These are phyloP conservation scores for Agriopis leucophaearia DNA, from an alignment of 2,888 invertebrate species.

Conservation along the genomic window DNA sequence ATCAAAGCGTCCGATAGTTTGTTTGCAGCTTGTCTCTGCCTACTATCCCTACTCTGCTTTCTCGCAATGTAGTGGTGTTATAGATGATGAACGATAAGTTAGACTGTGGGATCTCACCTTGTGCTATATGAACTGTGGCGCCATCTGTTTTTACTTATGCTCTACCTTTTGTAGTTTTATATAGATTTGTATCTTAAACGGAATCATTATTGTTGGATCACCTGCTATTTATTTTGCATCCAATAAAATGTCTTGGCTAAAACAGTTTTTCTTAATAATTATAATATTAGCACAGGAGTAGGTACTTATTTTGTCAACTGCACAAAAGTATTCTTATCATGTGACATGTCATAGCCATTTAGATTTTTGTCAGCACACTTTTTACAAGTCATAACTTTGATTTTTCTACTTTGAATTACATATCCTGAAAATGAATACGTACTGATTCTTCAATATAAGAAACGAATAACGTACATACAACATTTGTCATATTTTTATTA, in stretches of 20 bases:
- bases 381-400: too few relatives aligned
- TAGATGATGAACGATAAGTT: slow-evolving; percentile 77
- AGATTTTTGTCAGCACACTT: too few relatives aligned
- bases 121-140: slow-evolving; percentile 76
- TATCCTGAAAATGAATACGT: too few relatives aligned
- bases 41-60: slow-evolving; percentile 51
- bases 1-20: not conserved
- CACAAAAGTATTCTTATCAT: too few relatives aligned
- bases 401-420: too few relatives aligned
- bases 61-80: slow-evolving; percentile 61
- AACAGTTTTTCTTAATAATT: too few relatives aligned
- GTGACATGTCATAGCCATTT: too few relatives aligned
- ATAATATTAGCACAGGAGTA: too few relatives aligned
- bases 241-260: not conserved
- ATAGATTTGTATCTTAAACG: slow-evolving; percentile 43
- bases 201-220: slow-evolving; percentile 39
- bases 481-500: not conserved
- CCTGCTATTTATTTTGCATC: slow-evolving; percentile 33
- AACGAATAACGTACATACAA: too few relatives aligned
- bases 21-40: slow-evolving; percentile 40
- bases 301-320: too few relatives aligned
- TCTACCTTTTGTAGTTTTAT: slow-evolving; percentile 39
- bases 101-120: slow-evolving; percentile 68
- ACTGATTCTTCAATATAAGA: too few relatives aligned
- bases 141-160: slow-evolving; percentile 64